Evolutionary conservation across 2,888 invertebrate genomes (phyloP).

Genomic region (Caenorhabditis doughertyi): DNA sequence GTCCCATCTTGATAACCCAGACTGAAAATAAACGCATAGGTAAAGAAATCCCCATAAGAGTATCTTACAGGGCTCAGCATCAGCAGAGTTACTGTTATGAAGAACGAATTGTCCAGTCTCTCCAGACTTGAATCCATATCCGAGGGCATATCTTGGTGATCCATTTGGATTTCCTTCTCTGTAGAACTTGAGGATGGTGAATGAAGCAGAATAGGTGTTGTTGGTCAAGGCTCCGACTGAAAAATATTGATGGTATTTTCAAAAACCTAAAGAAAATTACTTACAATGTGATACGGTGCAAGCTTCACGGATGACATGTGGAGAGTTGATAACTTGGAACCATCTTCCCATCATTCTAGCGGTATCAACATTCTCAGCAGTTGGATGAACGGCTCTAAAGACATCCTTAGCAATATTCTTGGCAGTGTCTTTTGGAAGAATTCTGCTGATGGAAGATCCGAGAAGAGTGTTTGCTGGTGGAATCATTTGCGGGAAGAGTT

Average conservation of each 20-base stretch:
- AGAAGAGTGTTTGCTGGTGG: conserved; percentile 83
- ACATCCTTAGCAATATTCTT: conserved; percentile 83
- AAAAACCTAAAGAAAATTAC: neutral
- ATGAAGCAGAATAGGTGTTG: conserved; percentile 83
- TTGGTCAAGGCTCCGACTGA: conserved; percentile 83
- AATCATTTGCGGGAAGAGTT: conserved; percentile 83
- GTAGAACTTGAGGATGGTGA: conserved; percentile 83
- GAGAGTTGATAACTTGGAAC: conserved; percentile 83
- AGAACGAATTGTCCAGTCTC: conserved; percentile 83
- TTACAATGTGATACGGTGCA: conserved; percentile 83
- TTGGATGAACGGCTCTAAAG: conserved; percentile 81
- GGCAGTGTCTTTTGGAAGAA: conserved; percentile 82
- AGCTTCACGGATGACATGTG: conserved; percentile 83
- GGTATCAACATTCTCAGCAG: conserved; percentile 82
- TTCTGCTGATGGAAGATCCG: conserved; percentile 82
- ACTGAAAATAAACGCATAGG: conserved; percentile 75
- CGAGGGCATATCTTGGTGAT: conserved; percentile 82
- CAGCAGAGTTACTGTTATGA: conserved; percentile 82
- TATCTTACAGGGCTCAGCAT: conserved; percentile 82
- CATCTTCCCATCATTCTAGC: conserved; percentile 83
- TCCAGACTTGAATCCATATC: conserved; percentile 83
- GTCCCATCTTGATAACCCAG: conserved; percentile 83
- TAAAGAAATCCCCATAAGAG: neutral
- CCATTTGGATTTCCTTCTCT: conserved; percentile 83
- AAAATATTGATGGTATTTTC: conserved; percentile 41